Base-by-base conservation (phyloP, 1,140 invertebrate species). In the Drosophila mayri region DNA sequence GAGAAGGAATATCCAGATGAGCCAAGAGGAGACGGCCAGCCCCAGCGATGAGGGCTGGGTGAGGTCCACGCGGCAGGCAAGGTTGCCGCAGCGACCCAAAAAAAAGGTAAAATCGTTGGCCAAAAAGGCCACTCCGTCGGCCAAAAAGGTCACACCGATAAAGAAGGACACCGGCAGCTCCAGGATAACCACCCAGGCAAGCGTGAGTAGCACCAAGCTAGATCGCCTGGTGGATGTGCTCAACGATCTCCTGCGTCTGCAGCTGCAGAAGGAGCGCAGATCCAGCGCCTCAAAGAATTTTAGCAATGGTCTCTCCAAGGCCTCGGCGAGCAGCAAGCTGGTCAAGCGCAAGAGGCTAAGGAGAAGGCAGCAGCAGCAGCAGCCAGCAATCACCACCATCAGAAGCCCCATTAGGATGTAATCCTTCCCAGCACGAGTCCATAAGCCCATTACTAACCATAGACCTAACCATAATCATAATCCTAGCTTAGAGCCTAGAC, bases 201-300 rank as follows among this genome's bases (percentile, higher is more conserved):
- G 46, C 55, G 63, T 49, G 37, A 76, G 75, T 14, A 72, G 70
- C 74, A 68, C 66, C 9, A 88, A 85, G 43, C 57, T 88, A 7
- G 85, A 88, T 49, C 74, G 84, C 10, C 65, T 90, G 78, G 80
- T 90, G 35, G 78, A 86, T 37, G 74, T 90, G 12, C 47, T 90
- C 20, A 70, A 73, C 58, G 75, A 90, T 46, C 65, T 90, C 8
- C 47, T 90, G 35, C 71, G 50, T 11, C 66, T 90, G 57, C 85
- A 90, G 59, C 25, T 81, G 5, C 68, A 79, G 16, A 75, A 52
- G 22, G 65, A 85, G 22, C 52, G 47, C 9, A 49, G 68, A 38
- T 30, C 38, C 30, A 10, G 30, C 7, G 30, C n/a, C 10, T 1
- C 10, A 37, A 49, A 6, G n/a, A 28, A 4, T 10, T 65, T 32